Base-by-base conservation (phyloP, 2,113 vertebrate species). In the Leucoraja erinaceus region DNA sequence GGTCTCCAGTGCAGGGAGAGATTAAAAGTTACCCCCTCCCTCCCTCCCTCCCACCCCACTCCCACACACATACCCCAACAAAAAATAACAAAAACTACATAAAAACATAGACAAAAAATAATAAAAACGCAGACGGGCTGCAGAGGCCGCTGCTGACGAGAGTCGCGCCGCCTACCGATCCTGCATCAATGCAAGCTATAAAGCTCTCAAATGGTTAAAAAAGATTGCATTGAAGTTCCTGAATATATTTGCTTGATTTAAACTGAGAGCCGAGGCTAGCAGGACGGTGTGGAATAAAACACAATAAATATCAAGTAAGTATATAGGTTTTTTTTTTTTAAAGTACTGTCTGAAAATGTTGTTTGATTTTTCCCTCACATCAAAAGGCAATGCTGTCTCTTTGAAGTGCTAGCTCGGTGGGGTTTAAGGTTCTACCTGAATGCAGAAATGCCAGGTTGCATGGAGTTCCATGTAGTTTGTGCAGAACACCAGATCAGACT, bases 391-490 rank as follows among this genome's bases (percentile, higher is more conserved):
- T 95, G 94, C 94, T 96, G 94, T 91, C 95, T 95, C 98, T 98
- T 98, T 98, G 98, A 98, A 97, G 98, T 98, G 97, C 96, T 97
- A 95, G 95, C 98, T n/a, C n/a, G n/a, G 97, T 98, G 98, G 98
- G 98, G 98, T 98, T 98, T 98, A 98, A 98, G 98, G 98, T 98
- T 98, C 97, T 97, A 97, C 97, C 97, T 98, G 97, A 98, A 98
- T 98, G 97, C 97, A 97, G 97, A 97, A 97, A 98, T 98, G 98
- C 98, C 97, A 97, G 98, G 97, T 97, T 98, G 97, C 97, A 98
- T 98, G 98, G 98, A 98, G 98, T 97, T 47, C 98, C 98, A 95
- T 98, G 98, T 98, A 98, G 97, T 98, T 98, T 98, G 97, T 97
- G 97, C 96, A 96, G 97, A 98, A 97, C 97, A 97, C 97, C 96